Percentiles rank a stretch among this genome's conserved stretches.
phyloP scores from a whole-genome alignment of 1,140 invertebrate species.

The Drosophila simulans region DNA sequence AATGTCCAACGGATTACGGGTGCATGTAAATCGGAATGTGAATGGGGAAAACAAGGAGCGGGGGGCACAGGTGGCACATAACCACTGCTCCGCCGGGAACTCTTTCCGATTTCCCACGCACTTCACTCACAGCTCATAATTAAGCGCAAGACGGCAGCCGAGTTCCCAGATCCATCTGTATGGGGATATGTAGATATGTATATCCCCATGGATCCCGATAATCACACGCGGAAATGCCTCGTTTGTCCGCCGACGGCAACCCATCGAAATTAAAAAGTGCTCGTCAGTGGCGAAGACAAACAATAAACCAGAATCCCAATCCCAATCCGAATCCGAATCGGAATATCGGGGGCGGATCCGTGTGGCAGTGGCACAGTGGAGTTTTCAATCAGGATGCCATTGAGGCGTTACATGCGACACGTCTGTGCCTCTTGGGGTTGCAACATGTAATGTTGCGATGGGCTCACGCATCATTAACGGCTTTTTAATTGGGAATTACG shows the following conservation, averaged over 20 bases:
- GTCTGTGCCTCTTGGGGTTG: constrained; percentile 40
- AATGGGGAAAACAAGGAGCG: background rate
- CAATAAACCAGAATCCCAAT: constrained; percentile 49
- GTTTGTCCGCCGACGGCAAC: constrained; percentile 57
- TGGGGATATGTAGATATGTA: no score
- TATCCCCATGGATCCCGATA: constrained; percentile 43
- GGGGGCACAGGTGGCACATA: constrained; percentile 15
- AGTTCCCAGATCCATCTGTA: constrained; percentile 1
- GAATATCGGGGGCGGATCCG: constrained; percentile 6
- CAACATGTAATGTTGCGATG: constrained; percentile 7
- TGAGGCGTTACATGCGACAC: constrained; percentile 71
- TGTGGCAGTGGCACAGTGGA: constrained; percentile 55
- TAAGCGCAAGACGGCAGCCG: constrained; percentile 31
- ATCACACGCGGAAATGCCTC: constrained; percentile 72
- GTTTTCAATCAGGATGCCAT: constrained; percentile 78
- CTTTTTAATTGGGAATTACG: constrained; percentile 56
- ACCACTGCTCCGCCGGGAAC: background rate
- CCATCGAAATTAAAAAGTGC: constrained; percentile 60
- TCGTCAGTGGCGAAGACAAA: constrained; percentile 58
- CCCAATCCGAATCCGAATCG: no score
- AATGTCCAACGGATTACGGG: background rate
- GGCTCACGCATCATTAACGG: constrained; percentile 70
- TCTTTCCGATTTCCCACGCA: constrained; percentile 65
- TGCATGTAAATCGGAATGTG: background rate
- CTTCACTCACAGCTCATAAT: constrained; percentile 62